Conservation (phyloP, 1,140 invertebrate genomes). For the Lucilia cuprina region DNA sequence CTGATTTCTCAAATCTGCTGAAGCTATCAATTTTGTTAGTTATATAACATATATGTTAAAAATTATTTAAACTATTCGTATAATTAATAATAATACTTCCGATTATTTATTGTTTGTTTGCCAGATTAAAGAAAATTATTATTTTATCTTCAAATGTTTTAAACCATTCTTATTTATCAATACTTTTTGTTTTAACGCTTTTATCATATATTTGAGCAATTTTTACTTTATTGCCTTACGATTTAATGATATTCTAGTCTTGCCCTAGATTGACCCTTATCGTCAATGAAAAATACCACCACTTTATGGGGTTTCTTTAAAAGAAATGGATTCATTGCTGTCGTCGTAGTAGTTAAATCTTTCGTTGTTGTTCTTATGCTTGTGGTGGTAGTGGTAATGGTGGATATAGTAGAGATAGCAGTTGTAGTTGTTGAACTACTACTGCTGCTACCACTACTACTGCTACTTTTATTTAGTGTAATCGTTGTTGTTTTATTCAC, state of each 20-base stretch:
- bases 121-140: no score
- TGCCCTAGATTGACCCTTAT: constrained; percentile 17
- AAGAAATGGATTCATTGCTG: constrained; percentile 33
- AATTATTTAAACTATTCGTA: no score
- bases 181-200: no score
- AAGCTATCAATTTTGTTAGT: no score
- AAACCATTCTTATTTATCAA: no score
- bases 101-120: no score
- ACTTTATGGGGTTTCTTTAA: constrained; percentile 20
- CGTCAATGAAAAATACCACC: constrained; percentile 25
- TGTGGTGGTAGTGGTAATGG: background rate
- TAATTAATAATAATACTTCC: no score
- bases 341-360: constrained; percentile 40
- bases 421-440: background rate
- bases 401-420: constrained; percentile 21
- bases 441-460: background rate
- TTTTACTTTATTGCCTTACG: no score
- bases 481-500: constrained; percentile 17
- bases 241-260: constrained; percentile 20
- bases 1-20: no score
- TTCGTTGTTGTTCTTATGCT: constrained; percentile 32
- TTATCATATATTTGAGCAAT: no score
- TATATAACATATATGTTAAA: no score
- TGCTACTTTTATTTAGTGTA: background rate
- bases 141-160: no score